These are phyloP conservation scores for Recurvirostra avosetta DNA, from an alignment of 2,113 vertebrate genomes.

Conservation along the genomic window DNA sequence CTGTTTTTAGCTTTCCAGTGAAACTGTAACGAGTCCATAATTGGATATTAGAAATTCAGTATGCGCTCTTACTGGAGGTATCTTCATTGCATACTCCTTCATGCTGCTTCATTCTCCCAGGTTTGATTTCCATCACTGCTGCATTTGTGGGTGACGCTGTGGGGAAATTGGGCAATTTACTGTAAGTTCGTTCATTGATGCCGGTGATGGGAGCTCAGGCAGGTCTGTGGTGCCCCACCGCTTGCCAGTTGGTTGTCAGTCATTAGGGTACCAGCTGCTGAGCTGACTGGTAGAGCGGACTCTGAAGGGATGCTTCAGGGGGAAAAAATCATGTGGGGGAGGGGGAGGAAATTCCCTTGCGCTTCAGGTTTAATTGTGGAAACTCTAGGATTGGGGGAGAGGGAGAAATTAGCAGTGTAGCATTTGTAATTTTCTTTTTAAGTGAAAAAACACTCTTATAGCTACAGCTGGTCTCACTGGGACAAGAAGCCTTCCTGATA, in stretches of 20 bases:
- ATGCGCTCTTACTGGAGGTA: not conserved
- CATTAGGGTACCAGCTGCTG: not conserved
- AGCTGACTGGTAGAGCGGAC: not conserved
- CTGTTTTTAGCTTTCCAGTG: not conserved
- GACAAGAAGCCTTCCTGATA: not conserved
- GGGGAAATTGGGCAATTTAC: not conserved
- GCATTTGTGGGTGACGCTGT: not conserved
- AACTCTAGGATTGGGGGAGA: not conserved
- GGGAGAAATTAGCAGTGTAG: not conserved
- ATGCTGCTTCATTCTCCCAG: not conserved
- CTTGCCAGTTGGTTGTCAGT: not conserved
- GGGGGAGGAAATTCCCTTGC: not conserved
- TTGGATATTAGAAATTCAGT: not conserved
- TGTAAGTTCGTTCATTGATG: no score
- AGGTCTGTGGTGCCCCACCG: not conserved
- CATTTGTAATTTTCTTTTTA: not conserved
- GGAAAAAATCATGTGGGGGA: accelerated
- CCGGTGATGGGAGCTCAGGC: not conserved
- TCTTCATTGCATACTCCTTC: not conserved
- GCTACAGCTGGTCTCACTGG: not conserved
- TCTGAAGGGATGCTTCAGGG: not conserved
- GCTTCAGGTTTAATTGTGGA: not conserved
- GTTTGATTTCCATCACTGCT: not conserved
- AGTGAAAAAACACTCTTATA: not conserved
- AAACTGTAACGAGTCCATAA: no score